Evolutionary conservation across 1,140 invertebrate species (phyloP).

Genomic region (Diachasmimorpha longicaudata): DNA sequence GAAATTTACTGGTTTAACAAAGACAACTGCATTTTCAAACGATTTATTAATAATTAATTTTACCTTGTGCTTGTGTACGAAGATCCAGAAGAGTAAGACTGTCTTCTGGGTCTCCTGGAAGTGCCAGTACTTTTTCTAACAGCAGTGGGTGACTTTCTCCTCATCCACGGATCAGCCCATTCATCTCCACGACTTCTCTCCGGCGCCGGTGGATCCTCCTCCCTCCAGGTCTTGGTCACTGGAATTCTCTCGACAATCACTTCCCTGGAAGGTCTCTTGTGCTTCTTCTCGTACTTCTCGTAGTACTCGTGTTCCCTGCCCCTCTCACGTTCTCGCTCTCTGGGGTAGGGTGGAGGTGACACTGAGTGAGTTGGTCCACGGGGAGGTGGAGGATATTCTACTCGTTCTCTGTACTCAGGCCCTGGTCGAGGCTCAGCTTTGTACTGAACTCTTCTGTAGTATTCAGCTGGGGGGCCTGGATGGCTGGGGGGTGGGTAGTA

Average conservation of each 20-base stretch:
- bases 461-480: conserved; percentile 42
- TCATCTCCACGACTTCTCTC: conserved; percentile 75
- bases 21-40: no score
- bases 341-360: conserved; percentile 53
- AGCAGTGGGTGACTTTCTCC: conserved; percentile 71
- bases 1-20: no score
- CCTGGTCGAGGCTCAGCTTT: conserved; percentile 47
- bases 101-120: conserved; percentile 61
- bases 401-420: conserved; percentile 55
- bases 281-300: conserved; percentile 64
- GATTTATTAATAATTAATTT: neutral
- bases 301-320: conserved; percentile 57
- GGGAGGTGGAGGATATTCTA: conserved; percentile 54
- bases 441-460: conserved; percentile 59
- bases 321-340: conserved; percentile 56
- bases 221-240: conserved; percentile 59
- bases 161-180: conserved; percentile 94
- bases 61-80: conserved; percentile 78
- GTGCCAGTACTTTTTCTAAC: conserved; percentile 62
- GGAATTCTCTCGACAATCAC: conserved; percentile 79
- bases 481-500: conserved; percentile 48
- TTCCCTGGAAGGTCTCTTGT: conserved; percentile 73
- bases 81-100: conserved; percentile 78
- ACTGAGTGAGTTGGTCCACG: conserved; percentile 49
- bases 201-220: conserved; percentile 50